phyloP scores from a whole-genome alignment of 1,140 invertebrate genomes.

The Aphidius gifuensis region DNA sequence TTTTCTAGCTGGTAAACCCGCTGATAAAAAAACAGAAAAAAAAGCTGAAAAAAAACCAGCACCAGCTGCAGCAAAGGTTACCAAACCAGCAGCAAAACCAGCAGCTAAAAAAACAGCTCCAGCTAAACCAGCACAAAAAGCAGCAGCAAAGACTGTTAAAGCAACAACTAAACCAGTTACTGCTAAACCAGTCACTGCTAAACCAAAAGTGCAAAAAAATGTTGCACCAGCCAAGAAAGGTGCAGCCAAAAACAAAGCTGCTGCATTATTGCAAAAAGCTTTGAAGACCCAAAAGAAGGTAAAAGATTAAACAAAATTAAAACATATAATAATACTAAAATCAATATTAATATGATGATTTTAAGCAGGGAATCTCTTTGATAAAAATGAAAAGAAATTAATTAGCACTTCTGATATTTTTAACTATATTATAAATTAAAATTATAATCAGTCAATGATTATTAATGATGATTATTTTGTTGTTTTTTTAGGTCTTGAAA shows the following conservation, averaged over 20 bases:
- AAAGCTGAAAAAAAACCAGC: constrained; percentile 53
- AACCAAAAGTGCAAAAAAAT: constrained; percentile 60
- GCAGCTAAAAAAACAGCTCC: constrained; percentile 36
- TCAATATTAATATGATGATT: constrained; percentile 35
- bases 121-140: constrained; percentile 42
- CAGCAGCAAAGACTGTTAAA: constrained; percentile 51
- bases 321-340: too few species aligned
- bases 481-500: constrained; percentile 71
- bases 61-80: constrained; percentile 45
- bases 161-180: constrained; percentile 54
- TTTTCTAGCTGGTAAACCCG: constrained; percentile 54
- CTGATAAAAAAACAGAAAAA: constrained; percentile 65
- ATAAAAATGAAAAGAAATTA: constrained; percentile 46
- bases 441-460: background rate
- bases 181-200: constrained; percentile 53
- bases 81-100: constrained; percentile 29
- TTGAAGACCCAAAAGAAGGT: constrained; percentile 80
- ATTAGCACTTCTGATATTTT: constrained; percentile 15
- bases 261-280: constrained; percentile 59
- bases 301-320: constrained; percentile 35
- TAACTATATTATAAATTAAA: too few species aligned
- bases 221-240: constrained; percentile 59
- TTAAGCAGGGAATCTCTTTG: constrained; percentile 63
- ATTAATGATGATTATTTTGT: background rate
- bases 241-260: constrained; percentile 54